These are phyloP conservation scores for Petrosia ficiformis DNA, from an alignment of 37 sponge, comb jelly and placozoan genomes.

Conservation along the genomic window DNA sequence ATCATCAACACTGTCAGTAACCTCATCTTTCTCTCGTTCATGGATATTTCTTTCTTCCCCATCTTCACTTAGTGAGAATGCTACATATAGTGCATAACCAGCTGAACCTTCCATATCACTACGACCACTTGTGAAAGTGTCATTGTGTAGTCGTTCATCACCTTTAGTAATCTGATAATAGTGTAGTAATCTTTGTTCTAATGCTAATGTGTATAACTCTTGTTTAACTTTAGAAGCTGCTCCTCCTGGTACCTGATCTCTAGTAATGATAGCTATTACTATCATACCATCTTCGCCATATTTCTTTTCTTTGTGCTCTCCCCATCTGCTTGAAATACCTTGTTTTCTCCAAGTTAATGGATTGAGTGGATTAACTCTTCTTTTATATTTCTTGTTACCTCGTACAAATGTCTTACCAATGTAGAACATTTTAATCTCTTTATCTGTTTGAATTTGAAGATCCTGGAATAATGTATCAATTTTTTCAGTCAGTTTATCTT, in stretches of 20 bases:
- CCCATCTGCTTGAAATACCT: neutral
- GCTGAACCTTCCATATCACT: too few relatives aligned
- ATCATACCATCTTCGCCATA: neutral
- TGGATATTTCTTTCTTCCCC: too few relatives aligned
- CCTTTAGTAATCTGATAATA: too few relatives aligned
- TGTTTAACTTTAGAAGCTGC: neutral
- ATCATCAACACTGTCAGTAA: too few relatives aligned
- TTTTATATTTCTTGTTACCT: neutral
- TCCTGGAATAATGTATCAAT: too few relatives aligned
- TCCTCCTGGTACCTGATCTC: neutral
- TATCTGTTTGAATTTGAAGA: neutral
- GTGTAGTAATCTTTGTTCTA: neutral
- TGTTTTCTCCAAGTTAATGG: neutral
- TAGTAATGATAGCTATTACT: neutral
- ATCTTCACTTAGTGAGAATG: too few relatives aligned
- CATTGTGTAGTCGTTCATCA: too few relatives aligned
- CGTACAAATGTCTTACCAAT: slow-evolving; percentile 6
- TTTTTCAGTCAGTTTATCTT: too few relatives aligned
- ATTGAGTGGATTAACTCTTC: slow-evolving; percentile 1
- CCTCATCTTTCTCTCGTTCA: too few relatives aligned
- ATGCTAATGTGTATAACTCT: neutral
- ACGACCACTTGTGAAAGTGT: too few relatives aligned
- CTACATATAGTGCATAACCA: too few relatives aligned
- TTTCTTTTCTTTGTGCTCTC: neutral
- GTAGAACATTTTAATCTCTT: neutral